phyloP scores from a whole-genome alignment of 2,888 invertebrate genomes.

The Helleia helle region DNA sequence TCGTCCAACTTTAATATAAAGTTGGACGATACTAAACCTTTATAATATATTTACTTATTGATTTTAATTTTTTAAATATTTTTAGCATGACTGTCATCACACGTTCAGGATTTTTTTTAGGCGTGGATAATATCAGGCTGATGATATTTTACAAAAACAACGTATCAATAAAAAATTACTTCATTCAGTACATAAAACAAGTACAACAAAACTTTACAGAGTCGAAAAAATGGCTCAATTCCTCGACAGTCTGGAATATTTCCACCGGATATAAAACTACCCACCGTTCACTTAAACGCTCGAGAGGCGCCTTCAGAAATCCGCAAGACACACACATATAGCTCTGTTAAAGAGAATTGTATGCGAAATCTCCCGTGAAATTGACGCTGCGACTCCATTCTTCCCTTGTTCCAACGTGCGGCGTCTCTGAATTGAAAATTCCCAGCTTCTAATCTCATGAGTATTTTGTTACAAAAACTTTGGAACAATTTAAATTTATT shows the following conservation, averaged over 20 bases:
- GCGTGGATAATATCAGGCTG: too few species aligned
- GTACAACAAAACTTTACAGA: too few species aligned
- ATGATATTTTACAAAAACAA: too few species aligned
- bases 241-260: conserved; percentile 23
- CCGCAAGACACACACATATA: conserved; percentile 22
- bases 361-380: conserved; percentile 64
- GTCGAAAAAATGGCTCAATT: conserved; percentile 10
- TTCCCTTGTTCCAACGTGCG: conserved; percentile 30
- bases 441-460: conserved; percentile 19
- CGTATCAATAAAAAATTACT: too few species aligned
- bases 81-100: too few species aligned
- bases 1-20: too few species aligned
- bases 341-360: conserved; percentile 35
- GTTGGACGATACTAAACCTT: too few species aligned
- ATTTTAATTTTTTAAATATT: too few species aligned
- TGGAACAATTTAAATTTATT: too few species aligned
- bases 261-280: conserved; percentile 24
- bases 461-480: conserved; percentile 1
- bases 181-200: too few species aligned
- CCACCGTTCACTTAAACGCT: conserved; percentile 27
- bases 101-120: too few species aligned
- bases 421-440: conserved; percentile 44
- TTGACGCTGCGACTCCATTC: conserved; percentile 53
- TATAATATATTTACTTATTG: too few species aligned
- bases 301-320: conserved; percentile 27